Base-by-base conservation (phyloP, 2,113 vertebrate genomes). In the Xiphophorus hellerii region DNA sequence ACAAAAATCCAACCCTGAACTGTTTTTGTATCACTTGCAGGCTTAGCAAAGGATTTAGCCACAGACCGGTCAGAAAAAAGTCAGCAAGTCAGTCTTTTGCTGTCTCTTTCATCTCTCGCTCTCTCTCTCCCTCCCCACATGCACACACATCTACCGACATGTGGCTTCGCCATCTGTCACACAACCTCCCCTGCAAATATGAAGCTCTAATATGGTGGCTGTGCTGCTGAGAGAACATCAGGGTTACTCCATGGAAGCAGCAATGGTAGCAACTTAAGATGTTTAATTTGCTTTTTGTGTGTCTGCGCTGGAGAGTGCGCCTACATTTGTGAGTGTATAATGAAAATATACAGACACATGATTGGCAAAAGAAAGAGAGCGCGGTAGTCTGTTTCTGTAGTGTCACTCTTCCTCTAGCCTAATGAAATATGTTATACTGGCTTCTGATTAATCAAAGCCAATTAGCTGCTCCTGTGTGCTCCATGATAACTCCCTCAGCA, bases 381-480 rank as follows among this genome's bases (percentile, higher is more conserved):
- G 62, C 29, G 35, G 29, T 66, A 65, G 51, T 58, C 29, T 51
- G 80, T 74, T 69, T 65, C 76, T 60, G 31, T 33, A 27, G 42
- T n/a, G 10, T 67, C 58, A 73, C 30, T 69, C 73, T 85, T 28
- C 27, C 17, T 17, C 15, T 35, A 11, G 17, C 15, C 67, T 85
- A 81, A 85, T 92, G 66, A 88, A 91, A 87, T 77, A 83, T 86
- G 73, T 82, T 92, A 70, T 73, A 77, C 54, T 60, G 66, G 62
- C 73, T 71, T 67, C 74, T 48, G 70, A 61, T 80, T 84, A 89
- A 90, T 91, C 76, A 48, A 88, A 86, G 84, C 76, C 89, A 92
- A 86, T 90, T 90, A 86, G 54, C 71, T 64, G 39, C 69, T 80
- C 60, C 37, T 42, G 66, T 66, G 76, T 63, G 69, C 64, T 69